Conservation (phyloP, 1,140 invertebrate species). For the Notospermus geniculatus region DNA sequence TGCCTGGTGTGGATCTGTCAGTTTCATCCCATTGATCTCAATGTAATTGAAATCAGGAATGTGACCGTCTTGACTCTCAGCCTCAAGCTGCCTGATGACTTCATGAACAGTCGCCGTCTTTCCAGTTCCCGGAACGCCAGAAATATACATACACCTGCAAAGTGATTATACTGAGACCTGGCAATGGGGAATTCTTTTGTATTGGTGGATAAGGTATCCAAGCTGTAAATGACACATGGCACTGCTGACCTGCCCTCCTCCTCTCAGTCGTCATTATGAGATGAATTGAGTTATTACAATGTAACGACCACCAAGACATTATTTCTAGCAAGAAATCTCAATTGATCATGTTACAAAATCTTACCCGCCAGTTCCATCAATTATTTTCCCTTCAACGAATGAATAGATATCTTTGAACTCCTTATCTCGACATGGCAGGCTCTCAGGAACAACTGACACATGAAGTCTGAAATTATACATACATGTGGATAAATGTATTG, state of each 20-base stretch:
- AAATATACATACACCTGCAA: constrained; percentile 93
- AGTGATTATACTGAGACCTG: too few relatives aligned
- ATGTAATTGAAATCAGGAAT: constrained; percentile 72
- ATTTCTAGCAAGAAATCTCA: background rate
- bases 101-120: constrained; percentile 96
- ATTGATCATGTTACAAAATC: constrained; percentile 25
- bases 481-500: too few relatives aligned
- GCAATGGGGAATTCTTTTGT: too few relatives aligned
- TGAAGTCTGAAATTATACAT: constrained; percentile 57
- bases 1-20: constrained; percentile 87
- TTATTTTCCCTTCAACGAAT: constrained; percentile 74
- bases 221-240: too few relatives aligned
- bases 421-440: constrained; percentile 72
- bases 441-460: constrained; percentile 69
- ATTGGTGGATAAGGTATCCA: too few relatives aligned
- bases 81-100: constrained; percentile 73
- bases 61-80: constrained; percentile 62
- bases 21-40: constrained; percentile 91
- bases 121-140: constrained; percentile 96
- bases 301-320: background rate
- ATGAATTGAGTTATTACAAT: too few relatives aligned
- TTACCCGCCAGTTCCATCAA: constrained; percentile 73
- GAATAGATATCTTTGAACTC: constrained; percentile 75
- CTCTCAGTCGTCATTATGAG: too few relatives aligned
- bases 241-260: too few relatives aligned